Percentiles rank a stretch among this genome's conserved stretches.
Conservation (phyloP, 1,140 invertebrate genomes). For the Pseudomyrmex gracilis region DNA sequence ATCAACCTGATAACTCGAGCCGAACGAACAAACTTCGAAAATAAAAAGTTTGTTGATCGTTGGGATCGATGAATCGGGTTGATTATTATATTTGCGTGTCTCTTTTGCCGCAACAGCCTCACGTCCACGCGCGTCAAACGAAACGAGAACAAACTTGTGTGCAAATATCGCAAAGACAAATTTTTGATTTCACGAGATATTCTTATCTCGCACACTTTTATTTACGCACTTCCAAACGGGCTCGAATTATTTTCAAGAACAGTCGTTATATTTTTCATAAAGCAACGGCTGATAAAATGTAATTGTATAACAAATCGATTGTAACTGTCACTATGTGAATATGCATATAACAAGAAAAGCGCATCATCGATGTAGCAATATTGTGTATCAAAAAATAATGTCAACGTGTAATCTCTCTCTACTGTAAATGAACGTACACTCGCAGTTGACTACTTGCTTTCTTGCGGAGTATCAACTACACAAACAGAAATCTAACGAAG, state of each 20-base stretch:
- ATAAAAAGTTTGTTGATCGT: slow-evolving; percentile 85
- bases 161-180: not conserved
- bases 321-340: too few relatives aligned
- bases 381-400: not conserved
- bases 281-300: too few relatives aligned
- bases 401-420: not conserved
- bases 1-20: slow-evolving; percentile 84
- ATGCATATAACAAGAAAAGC: not conserved
- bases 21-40: slow-evolving; percentile 85
- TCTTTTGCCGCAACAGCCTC: not conserved
- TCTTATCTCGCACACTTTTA: too few relatives aligned
- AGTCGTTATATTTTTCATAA: too few relatives aligned
- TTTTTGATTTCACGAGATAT: not conserved
- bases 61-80: slow-evolving; percentile 83
- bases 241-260: too few relatives aligned
- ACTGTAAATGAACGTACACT: not conserved
- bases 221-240: too few relatives aligned
- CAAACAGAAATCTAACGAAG: slow-evolving; percentile 30
- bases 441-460: not conserved
- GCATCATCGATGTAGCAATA: not conserved
- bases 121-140: not conserved
- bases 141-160: slow-evolving; percentile 1
- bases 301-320: too few relatives aligned
- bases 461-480: not conserved
- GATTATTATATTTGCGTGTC: slow-evolving; percentile 62